Conservation (phyloP, 1,140 invertebrate genomes). For the Pinna nobilis region DNA sequence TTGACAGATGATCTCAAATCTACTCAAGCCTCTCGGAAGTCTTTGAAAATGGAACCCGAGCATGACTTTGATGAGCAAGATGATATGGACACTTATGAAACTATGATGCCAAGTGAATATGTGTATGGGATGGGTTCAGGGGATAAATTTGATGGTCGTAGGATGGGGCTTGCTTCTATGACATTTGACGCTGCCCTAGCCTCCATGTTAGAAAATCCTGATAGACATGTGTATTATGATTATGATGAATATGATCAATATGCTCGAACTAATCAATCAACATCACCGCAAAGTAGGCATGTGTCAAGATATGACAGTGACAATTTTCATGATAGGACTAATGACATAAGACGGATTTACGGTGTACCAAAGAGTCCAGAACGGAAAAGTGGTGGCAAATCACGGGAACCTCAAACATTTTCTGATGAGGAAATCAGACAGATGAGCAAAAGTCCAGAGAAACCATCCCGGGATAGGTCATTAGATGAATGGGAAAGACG, state of each 20-base stretch:
- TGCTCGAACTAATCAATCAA: constrained; percentile 46
- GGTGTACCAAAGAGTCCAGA: constrained; percentile 8
- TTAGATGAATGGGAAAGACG: constrained; percentile 22
- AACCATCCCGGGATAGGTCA: constrained; percentile 10
- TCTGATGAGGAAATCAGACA: neutral
- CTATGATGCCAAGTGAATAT: constrained; percentile 65
- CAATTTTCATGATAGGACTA: constrained; percentile 17
- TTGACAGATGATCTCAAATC: constrained; percentile 44
- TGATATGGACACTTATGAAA: constrained; percentile 30
- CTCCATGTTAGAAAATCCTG: constrained; percentile 58
- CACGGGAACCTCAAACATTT: neutral
- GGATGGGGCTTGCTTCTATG: constrained; percentile 63
- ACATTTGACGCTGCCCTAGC: constrained; percentile 64
- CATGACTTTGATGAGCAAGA: neutral
- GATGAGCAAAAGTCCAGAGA: neutral
- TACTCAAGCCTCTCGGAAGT: constrained; percentile 21
- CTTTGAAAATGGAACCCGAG: constrained; percentile 13
- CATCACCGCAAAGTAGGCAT: neutral
- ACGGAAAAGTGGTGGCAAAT: constrained; percentile 1
- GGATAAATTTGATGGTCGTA: constrained; percentile 64
- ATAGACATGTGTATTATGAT: constrained; percentile 40
- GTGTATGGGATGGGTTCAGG: constrained; percentile 50
- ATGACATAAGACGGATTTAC: constrained; percentile 18
- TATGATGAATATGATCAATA: constrained; percentile 59
- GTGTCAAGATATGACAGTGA: constrained; percentile 34